phyloP scores from a whole-genome alignment of 1,140 invertebrate species.

The Drosophila subobscura region DNA sequence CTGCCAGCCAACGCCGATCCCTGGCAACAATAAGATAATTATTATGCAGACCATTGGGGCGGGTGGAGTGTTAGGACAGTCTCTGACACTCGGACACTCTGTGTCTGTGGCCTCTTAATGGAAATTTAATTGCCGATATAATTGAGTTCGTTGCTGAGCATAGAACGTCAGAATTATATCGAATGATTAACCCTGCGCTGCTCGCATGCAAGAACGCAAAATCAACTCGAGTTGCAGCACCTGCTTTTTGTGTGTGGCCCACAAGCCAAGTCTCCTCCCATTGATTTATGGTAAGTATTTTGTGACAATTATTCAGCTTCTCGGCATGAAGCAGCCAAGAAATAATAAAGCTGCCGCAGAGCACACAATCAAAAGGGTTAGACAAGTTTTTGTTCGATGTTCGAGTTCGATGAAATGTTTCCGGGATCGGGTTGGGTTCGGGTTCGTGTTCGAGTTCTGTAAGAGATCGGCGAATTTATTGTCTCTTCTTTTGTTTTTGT shows the following conservation, averaged over 20 bases:
- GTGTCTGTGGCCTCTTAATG: conserved; percentile 37
- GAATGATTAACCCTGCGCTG: conserved; percentile 50
- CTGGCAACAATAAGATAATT: conserved; percentile 62
- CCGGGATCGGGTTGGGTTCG: too few species aligned
- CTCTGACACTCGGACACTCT: too few species aligned
- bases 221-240: conserved; percentile 12
- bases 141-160: conserved; percentile 23
- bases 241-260: conserved; percentile 19
- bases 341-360: too few species aligned
- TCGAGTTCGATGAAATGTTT: too few species aligned
- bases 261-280: conserved; percentile 15
- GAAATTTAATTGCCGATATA: conserved; percentile 60
- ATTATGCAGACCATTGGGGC: conserved; percentile 4
- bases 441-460: too few species aligned
- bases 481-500: too few species aligned
- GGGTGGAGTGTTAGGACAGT: too few species aligned
- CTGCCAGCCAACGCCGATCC: conserved; percentile 12
- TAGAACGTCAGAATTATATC: conserved; percentile 50
- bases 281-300: conserved; percentile 71
- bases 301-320: conserved; percentile 64
- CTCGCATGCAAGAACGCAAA: background rate
- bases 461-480: too few species aligned
- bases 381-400: too few species aligned
- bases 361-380: too few species aligned
- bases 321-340: too few species aligned